Base-by-base conservation (phyloP, 2,113 vertebrate genomes). In the Chaetura pelagica region DNA sequence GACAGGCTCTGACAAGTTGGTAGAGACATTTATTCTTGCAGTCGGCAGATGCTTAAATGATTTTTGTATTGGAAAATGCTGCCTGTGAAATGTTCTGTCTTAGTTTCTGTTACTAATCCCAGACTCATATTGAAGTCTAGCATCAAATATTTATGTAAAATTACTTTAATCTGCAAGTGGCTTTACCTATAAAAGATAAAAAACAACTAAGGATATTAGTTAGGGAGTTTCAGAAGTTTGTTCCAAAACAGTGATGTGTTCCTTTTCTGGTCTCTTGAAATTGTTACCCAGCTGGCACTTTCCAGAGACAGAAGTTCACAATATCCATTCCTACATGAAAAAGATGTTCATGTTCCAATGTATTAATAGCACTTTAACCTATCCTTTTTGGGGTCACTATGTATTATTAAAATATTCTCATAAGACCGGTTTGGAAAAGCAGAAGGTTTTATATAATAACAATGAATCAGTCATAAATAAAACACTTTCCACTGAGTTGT, bases 1-100 rank as follows among this genome's bases (percentile, higher is more conserved):
- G 97, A 96, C 93, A 94, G 88, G 86, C 93, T 95, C 84, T 96
- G 90, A 96, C 84, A 95, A 92, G 95, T 91, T 96, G 90, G 86
- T 87, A 69, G 96, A 95, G 93, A 95, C 23, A 0, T 96, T 98
- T 96, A 96, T 95, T 97, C 88, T 88, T 89, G 84, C 71, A 96
- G 93, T 67, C 61, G 0, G 82, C 84, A 94, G 97, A 94, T 68
- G 55, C 93, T 91, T 92, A 91, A 91, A 96, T 97, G 95, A 95
- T 93, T 96, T 94, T 94, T 89, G 90, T 96, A 96, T 93, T 96
- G 96, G 94, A 94, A 92, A 84, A 63, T 80, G 80, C 89, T 85
- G 94, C 87, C 86, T 92, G 94, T 17, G 76, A 92, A 84, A 88
- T 90, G 82, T 86, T 96, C 86, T 92, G 67, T 77, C 87, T 54